Conservation (phyloP, 2,113 vertebrate genomes). For the Stigmatopora argus region DNA sequence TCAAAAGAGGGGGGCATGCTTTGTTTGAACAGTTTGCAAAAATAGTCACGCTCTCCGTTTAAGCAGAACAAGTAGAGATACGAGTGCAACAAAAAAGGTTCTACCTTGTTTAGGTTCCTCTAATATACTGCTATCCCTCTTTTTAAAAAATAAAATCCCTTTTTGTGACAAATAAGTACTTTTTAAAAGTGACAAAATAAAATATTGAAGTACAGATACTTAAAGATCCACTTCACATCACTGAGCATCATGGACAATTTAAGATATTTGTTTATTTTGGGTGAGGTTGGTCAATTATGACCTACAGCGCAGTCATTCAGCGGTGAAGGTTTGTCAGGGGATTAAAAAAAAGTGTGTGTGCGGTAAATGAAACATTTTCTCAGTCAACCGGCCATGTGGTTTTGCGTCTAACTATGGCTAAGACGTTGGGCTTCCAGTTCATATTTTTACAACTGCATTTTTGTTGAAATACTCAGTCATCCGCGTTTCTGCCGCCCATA, state of each 20-base stretch:
- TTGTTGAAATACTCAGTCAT: background rate
- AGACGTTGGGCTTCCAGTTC: background rate
- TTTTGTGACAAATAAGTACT: no score
- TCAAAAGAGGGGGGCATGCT: background rate
- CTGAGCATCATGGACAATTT: background rate
- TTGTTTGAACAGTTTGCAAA: background rate
- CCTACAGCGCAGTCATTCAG: background rate
- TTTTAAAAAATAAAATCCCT: no score
- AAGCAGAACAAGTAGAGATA: background rate
- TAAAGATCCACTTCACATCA: background rate
- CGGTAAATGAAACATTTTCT: background rate
- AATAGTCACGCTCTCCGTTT: background rate
- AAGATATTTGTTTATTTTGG: background rate
- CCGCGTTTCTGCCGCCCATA: background rate
- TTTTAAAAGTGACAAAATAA: no score
- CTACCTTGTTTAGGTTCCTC: background rate
- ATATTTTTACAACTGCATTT: conserved; percentile 1
- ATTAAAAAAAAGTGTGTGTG: background rate
- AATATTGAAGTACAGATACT: background rate
- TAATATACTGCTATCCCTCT: background rate
- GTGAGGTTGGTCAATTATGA: background rate
- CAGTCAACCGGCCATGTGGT: background rate
- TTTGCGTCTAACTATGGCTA: background rate
- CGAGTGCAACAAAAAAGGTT: background rate
- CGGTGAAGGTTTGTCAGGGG: background rate